Base-by-base conservation (phyloP, 2,797 vertebrate species). In the Aselliscus stoliczkanus region DNA sequence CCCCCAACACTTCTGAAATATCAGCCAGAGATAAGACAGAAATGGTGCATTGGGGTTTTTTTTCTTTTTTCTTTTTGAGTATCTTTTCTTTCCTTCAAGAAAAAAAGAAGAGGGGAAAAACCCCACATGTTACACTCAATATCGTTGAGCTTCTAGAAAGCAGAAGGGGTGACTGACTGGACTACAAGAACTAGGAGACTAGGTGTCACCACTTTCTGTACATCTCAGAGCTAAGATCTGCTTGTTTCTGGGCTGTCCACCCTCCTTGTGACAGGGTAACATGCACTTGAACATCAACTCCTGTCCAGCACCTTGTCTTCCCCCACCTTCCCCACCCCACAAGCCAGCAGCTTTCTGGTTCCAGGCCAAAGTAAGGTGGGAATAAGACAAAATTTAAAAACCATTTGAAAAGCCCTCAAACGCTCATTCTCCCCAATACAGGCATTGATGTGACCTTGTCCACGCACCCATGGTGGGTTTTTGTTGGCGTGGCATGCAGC, bases 1-100 rank as follows among this genome's bases (percentile, higher is more conserved):
- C 69, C 29, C 88, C 37, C 58, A 15, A 20, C 42, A 20, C 91
- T 81, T 88, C 90, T 52, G 65, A 95, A 95, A 96, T 75, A 89
- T 34, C 84, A 90, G 64, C 86, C 95, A 83, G 88, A 81, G 62
- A 89, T 81, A 13, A 86, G 76, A 42, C 86, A 83, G 79, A 92
- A 88, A 75, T 17, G 37, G 80, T 44, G 73, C 0, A 2, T 18
- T 5, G 4, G 64, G 56, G 2, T 25, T 56, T 21, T 12, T 6
- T 6, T 7, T 15, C 44, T 25, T 34, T 44, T 34, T 21, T 21
- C 25, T 56, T 10, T 37, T 5, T 18, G 27, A 70, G 76, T 27
- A 64, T 90, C 62, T 92, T 92, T 93, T 76, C 47, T 67, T 73
- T 39, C 52, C 34, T 87, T 82, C 58, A 76, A 75, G 23, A 52